Conservation (phyloP, 1,140 invertebrate genomes). For the Drosophila yakuba region DNA sequence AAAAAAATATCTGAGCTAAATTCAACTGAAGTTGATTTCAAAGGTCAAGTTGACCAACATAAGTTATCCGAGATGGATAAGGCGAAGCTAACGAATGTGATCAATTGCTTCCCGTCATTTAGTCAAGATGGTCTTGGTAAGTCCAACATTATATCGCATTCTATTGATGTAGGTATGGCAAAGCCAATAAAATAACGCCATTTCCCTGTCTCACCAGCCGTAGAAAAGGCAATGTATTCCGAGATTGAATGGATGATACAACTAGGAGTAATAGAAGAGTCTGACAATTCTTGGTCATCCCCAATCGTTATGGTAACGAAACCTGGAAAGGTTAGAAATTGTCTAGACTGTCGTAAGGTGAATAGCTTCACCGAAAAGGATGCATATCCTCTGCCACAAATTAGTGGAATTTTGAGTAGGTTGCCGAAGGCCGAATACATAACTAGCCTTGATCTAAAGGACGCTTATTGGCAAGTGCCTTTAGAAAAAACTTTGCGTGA, state of each 20-base stretch:
- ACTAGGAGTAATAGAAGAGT: conserved; percentile 1
- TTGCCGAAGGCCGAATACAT: neutral
- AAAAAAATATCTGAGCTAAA: too few species aligned
- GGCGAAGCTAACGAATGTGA: neutral
- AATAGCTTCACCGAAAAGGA: conserved; percentile 9
- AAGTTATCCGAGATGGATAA: neutral
- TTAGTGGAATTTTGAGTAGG: neutral
- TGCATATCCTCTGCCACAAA: conserved; percentile 1
- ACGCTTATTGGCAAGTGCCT: neutral
- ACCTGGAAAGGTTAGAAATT: neutral
- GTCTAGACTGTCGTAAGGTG: conserved; percentile 1
- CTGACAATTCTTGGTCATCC: neutral
- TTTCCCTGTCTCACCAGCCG: neutral
- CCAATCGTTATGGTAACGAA: neutral
- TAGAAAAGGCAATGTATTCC: neutral
- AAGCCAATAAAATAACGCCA: neutral
- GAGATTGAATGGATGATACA: neutral
- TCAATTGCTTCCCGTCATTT: conserved; percentile 1
- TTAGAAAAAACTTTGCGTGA: neutral
- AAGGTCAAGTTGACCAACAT: too few species aligned
- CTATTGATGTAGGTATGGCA: neutral
- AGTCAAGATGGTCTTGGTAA: neutral
- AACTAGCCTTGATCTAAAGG: neutral
- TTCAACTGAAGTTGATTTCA: too few species aligned
- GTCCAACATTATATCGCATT: neutral